Evolutionary conservation across 2,113 vertebrate genomes (phyloP), one percentile per base, ranked within the genome.

Genomic region (Cercopithecus mona): DNA sequence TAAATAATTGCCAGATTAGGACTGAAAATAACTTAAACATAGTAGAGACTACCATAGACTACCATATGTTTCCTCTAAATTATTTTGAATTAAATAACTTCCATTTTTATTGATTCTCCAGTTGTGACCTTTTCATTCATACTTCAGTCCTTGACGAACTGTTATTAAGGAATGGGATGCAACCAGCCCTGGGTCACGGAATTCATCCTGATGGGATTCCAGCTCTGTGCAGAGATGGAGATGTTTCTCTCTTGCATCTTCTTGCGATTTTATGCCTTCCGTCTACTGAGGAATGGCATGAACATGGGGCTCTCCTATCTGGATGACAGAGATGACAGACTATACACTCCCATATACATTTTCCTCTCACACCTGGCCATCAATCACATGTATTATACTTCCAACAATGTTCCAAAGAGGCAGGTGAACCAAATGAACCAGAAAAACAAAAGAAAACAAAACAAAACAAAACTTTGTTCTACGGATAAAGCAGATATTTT

Each of bases 121-220:
- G 82, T 45, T 40, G 55, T 66, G 27, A 55, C 10, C 45, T 4
- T 38, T 50, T n/a, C 6, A 11, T 52, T 78, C 43, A 66, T 12
- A 76, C 8, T 20, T 78, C 35, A 52, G 55, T 25, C 35, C 13
- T 52, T 18, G 30, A 66, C 1, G 5, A 6, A 22, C 68, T 55
- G 22, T 70, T 38, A 32, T 7, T 59, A 55, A 68, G n/a, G 10
- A 32, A 86, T 90, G 72, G 32, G 32, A 2, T 18, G 13, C 4
- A 85, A 86, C 40, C 40, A 91, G 20, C 73, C 82, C 5, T 20
- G 55, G 72, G 8, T 75, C 10, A 18, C 43, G 38, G 92, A 94
- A 55, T 73, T 90, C 92, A 86, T 94, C 61, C 18, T 94, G 70
- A 35, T 86, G n/a, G 87, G 80, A 73, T 93, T 96, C 48, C 12